phyloP scores from a whole-genome alignment of 2,797 vertebrate genomes.

The Pseudomugil gertrudae region DNA sequence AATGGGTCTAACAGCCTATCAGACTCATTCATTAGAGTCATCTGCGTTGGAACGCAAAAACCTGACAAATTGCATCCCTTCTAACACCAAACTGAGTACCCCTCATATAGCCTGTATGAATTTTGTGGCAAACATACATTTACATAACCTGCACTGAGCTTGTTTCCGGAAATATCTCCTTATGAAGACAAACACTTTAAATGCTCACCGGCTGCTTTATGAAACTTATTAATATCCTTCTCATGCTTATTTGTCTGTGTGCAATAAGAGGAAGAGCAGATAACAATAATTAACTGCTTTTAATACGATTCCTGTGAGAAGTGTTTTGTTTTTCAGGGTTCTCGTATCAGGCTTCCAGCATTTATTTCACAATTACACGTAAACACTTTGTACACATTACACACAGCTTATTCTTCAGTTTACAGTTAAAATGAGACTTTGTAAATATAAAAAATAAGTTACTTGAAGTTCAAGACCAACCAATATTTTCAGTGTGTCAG shows the following conservation, averaged over 20 bases:
- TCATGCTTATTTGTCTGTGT: constrained; percentile 12
- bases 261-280: neutral
- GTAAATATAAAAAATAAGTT: neutral
- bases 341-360: neutral
- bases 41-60: too few species aligned
- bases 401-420: neutral
- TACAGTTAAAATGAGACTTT: neutral
- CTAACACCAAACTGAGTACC: too few species aligned
- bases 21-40: too few species aligned
- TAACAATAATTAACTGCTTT: neutral
- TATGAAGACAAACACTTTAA: neutral
- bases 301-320: neutral
- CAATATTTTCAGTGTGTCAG: neutral
- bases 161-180: neutral
- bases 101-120: neutral
- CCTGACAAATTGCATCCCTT: too few species aligned
- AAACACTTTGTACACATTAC: neutral
- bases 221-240: neutral
- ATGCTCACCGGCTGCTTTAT: neutral
- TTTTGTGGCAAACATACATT: neutral
- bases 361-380: neutral
- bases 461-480: neutral
- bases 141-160: neutral
- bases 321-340: constrained; percentile 1
- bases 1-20: too few species aligned